A percentile compares a stretch with the other conserved stretches of the same genome.
Evolutionary conservation across 2,797 vertebrate genomes (phyloP).

Genomic region (Octomys mimax): DNA sequence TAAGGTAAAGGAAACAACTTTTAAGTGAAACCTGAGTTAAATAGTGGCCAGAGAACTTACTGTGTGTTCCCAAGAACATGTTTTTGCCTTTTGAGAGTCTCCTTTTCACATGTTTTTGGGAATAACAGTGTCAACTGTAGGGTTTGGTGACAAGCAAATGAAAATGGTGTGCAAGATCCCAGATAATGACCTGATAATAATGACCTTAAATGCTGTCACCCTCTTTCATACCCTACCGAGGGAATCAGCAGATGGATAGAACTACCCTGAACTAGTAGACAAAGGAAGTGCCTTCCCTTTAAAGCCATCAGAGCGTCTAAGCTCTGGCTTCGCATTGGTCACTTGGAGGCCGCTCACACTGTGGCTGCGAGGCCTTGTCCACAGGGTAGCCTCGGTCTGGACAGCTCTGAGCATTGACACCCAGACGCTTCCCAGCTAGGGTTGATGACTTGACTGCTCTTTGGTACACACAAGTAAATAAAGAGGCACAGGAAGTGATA

Average conservation of each 20-base stretch:
- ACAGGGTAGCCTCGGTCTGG: background rate
- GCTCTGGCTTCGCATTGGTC: background rate
- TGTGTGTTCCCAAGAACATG: background rate
- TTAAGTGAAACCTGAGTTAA: slow-evolving; percentile 48
- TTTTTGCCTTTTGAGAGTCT: background rate
- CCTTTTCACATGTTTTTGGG: background rate
- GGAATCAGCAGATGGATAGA: slow-evolving; percentile 9
- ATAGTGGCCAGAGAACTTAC: background rate
- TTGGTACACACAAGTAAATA: background rate
- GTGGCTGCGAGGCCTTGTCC: background rate
- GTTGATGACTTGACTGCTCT: background rate
- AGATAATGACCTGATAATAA: background rate
- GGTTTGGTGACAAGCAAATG: slow-evolving; percentile 9
- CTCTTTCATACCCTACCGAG: background rate
- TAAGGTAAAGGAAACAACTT: background rate
- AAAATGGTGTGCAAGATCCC: background rate
- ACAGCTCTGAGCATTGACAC: background rate
- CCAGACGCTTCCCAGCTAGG: background rate
- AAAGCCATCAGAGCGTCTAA: background rate
- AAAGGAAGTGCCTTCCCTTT: background rate
- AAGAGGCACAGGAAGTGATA: background rate
- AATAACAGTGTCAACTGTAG: background rate
- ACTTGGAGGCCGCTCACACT: background rate
- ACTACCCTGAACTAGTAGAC: background rate
- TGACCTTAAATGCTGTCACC: background rate